A percentile compares a stretch with the other conserved stretches of the same genome.
phyloP scores from a whole-genome alignment of 2,888 invertebrate genomes.

The Scotopteryx bipunctaria region DNA sequence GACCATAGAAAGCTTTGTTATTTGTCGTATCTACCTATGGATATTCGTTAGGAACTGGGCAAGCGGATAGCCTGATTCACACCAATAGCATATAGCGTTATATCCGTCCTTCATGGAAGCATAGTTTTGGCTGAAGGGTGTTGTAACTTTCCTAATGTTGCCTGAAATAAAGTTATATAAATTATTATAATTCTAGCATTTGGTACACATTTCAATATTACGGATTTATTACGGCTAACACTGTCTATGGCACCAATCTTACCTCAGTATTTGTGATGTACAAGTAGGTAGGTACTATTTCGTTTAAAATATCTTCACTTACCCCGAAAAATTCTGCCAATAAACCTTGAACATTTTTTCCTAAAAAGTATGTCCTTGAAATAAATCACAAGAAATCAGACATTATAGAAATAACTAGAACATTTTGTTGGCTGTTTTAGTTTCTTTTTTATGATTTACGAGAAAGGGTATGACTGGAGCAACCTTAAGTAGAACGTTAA shows the following conservation, averaged over 20 bases:
- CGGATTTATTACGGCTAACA: not conserved
- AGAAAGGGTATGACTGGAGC: conserved; percentile 30
- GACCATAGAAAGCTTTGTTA: no score
- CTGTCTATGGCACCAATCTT: not conserved
- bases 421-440: conserved; percentile 23
- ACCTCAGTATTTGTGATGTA: not conserved
- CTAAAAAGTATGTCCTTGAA: conserved; percentile 6
- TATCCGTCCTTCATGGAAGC: no score
- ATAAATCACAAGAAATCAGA: conserved; percentile 30
- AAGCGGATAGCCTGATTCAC: no score
- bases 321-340: not conserved
- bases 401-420: conserved; percentile 24
- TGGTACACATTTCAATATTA: no score
- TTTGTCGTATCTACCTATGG: no score
- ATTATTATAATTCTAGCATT: no score
- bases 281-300: conserved; percentile 2
- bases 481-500: conserved; percentile 32
- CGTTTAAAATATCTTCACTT: conserved; percentile 1
- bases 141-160: no score
- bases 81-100: no score
- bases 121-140: no score
- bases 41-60: no score
- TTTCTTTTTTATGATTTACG: conserved; percentile 36
- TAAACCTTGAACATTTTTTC: not conserved
- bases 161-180: no score